Base-by-base conservation (phyloP, 2,113 vertebrate species). In the Triplophysa siluroides region DNA sequence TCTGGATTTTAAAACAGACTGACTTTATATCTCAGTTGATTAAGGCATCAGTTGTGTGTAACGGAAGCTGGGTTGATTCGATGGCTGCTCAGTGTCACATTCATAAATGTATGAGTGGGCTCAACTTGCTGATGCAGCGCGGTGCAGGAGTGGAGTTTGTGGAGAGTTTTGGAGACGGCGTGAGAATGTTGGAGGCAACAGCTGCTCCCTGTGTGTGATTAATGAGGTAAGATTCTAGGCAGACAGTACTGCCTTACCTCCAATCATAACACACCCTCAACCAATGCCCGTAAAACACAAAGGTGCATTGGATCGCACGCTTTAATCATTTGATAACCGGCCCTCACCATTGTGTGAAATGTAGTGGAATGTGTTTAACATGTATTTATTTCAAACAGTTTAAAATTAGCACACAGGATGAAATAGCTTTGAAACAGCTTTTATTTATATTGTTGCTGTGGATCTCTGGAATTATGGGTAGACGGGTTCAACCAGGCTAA, bases 151-250 rank as follows among this genome's bases (percentile, higher is more conserved):
- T 33, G 69, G 63, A 76, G 77, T 74, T 26, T 24, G 81, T 19
- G 62, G 50, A 13, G 61, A 63, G 54, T 8, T 80, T 74, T 45
- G 18, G 60, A 64, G 41, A 65, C 45, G 23, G 56, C 12, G 72
- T 73, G 77, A 83, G 73, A 52, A 84, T 82, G 85, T 77, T 81
- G 81, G 87, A 88, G 81, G 68, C 72, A 85, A 71, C 85, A 89
- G 85, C 83, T 88, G 82, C 77, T 87, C 71, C 78, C 84, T 78
- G 80, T 80, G 78, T 60, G 75, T 88, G 90, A 92, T 91, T 83
- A 84, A 82, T 54, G 64, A 73, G 58, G 72, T 77, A 73, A 74
- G 71, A 78, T 72, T 86, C 84, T 69, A 73, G 80, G 85, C 71
- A 83, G 71, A 72, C 24, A 38, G 38, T 41, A 64, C 73, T 50